Evolutionary conservation across 2,113 vertebrate species (phyloP).

Genomic region (Epinephelus cyanopodus): DNA sequence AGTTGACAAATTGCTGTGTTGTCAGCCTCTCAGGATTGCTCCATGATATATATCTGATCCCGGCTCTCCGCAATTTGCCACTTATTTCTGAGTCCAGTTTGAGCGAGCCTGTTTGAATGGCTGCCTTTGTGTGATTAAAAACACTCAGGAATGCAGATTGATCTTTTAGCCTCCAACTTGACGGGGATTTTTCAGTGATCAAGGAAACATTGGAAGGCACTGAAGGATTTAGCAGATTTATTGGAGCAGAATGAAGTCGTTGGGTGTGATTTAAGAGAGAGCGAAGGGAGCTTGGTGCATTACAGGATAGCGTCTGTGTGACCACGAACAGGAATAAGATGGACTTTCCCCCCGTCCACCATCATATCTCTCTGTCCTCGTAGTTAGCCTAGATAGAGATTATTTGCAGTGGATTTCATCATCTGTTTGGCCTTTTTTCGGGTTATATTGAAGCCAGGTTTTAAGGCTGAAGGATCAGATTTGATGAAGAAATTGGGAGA

Average conservation of each 20-base stretch:
- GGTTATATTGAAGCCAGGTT: background rate
- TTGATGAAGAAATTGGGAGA: background rate
- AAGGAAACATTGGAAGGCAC: background rate
- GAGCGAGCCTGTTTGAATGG: background rate
- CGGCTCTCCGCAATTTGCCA: no score
- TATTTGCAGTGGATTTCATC: slow-evolving; percentile 35
- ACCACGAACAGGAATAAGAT: background rate
- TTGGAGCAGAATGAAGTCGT: slow-evolving; percentile 27
- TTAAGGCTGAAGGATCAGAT: background rate
- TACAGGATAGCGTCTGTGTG: background rate
- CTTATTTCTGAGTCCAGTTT: background rate
- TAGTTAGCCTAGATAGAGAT: background rate
- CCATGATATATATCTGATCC: background rate
- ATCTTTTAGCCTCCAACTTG: slow-evolving; percentile 4
- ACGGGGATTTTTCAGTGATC: background rate
- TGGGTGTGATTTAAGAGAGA: slow-evolving; percentile 1
- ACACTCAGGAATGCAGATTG: slow-evolving; percentile 31
- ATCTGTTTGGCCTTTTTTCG: no score
- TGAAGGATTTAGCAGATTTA: slow-evolving; percentile 18
- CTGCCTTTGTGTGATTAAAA: slow-evolving; percentile 38
- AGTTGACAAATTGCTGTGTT: background rate
- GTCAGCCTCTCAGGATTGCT: background rate
- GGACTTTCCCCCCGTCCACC: background rate
- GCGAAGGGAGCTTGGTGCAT: background rate
- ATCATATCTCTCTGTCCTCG: background rate